Evolutionary conservation across 2,113 vertebrate genomes (phyloP).

Genomic region (Phoxinus phoxinus): DNA sequence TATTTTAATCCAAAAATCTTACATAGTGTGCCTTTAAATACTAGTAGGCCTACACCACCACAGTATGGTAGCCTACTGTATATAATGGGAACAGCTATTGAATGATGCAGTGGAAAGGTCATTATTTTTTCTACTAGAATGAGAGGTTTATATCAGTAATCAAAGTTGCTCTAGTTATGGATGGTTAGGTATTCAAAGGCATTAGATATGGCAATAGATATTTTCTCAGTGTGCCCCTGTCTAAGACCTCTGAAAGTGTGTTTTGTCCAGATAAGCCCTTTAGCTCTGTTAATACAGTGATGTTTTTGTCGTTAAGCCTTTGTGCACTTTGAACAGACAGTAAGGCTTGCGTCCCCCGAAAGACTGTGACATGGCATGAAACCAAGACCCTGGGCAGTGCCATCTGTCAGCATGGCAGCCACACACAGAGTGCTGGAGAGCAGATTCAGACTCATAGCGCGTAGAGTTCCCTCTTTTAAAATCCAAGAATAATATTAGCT

Average conservation of each 20-base stretch:
- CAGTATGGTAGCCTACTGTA: neutral
- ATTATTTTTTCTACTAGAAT: neutral
- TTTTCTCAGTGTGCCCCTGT: neutral
- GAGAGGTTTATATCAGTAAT: neutral
- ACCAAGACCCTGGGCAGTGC: conserved; percentile 52
- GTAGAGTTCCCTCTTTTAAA: conserved; percentile 12
- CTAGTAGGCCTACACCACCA: neutral
- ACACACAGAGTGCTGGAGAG: conserved; percentile 35
- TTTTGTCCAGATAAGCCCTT: conserved; percentile 34
- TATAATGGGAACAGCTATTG: neutral
- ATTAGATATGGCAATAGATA: neutral
- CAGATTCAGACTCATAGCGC: conserved; percentile 27
- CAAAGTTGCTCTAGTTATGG: neutral
- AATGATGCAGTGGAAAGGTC: neutral
- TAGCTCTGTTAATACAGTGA: conserved; percentile 23
- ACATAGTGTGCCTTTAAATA: too few relatives aligned
- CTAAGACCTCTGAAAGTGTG: conserved; percentile 11
- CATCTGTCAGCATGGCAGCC: conserved; percentile 56
- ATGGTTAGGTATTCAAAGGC: neutral
- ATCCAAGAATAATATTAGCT: conserved; percentile 41
- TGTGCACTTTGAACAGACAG: conserved; percentile 39
- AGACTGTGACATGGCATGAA: conserved; percentile 44
- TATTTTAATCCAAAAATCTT: too few relatives aligned
- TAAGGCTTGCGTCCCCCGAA: conserved; percentile 28
- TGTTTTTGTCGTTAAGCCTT: conserved; percentile 31